Base-by-base conservation (phyloP, 1,140 invertebrate species). In the Papilio helenus region DNA sequence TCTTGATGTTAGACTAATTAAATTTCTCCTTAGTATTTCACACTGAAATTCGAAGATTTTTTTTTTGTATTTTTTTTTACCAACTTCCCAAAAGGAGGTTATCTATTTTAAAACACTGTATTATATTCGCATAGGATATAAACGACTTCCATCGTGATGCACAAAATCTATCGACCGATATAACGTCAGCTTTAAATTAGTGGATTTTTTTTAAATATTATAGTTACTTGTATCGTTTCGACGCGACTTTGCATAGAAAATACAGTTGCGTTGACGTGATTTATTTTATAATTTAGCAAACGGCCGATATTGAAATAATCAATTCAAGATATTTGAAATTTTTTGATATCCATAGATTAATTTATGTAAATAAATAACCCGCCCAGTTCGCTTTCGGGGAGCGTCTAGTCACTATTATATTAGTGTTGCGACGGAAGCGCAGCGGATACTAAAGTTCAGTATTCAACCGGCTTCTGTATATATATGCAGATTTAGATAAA, bases 101-200 rank as follows among this genome's bases (percentile, higher is more conserved):
- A n/a, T 85, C 81, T 89, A 74, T 77, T 87, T 88, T 88, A 85
- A 71, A 76, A 83, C 84, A 88, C 82, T 88, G 86, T 90, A 87
- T 82, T 86, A 88, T 89, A 88, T 86, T 81, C 81, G 83, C 78
- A 73, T 92, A 93, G 86, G 79, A 87, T 87, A 88, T 85, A 83
- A 84, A 81, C 72, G 80, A 92, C 92, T 93, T 94, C 91, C 92
- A 93, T 88, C 85, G 82, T 83, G 89, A 90, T 89, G 93, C 93
- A 94, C 93, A 94, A 94, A 68, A 94, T 85, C 84, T 84, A 82
- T 79, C 73, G 80, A 84, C 81, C 76, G 76, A 83, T 84, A 87
- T 83, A 82, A 77, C 76, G 82, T 46, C 79, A 85, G 85, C 86
- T 88, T 88, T 86, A 89, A 84, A 68, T 16, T 12, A 34, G 61